Base-by-base conservation (phyloP, 2,113 vertebrate genomes). In the Siniperca chuatsi region DNA sequence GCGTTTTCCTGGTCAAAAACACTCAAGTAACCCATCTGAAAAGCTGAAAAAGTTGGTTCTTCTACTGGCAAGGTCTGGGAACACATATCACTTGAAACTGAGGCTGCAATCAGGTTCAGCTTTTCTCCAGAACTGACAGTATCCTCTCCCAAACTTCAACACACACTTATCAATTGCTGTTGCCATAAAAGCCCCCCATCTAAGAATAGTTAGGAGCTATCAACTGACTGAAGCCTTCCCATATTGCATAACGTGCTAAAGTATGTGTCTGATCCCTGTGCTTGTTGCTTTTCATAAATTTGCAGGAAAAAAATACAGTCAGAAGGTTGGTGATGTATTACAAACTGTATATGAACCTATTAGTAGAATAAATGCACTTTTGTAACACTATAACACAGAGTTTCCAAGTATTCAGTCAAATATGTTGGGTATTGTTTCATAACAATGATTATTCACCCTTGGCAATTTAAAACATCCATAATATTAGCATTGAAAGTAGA, bases 161-260 rank as follows among this genome's bases (percentile, higher is more conserved):
- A 72, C 68, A 79, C 68, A 83, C 82, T 87, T 89, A 85, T 82
- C 87, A 77, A 40, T 79, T 71, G 35, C 66, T 77, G 68, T 67
- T 71, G 70, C 67, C 18, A 33, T 75, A 70, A 71, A 68, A 73
- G 25, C 10, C 37, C 69, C 64, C 33, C 57, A 37, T 68, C 62
- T 70, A 79, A 61, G 72, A 83, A 81, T 87, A 78, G 75, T 65
- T 80, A 35, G 37, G 52, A 50, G 20, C 78, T 85, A 81, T 89
- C 57, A 81, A 46, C 73, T 75, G 46, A 81, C 72, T 18, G 20
- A 73, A 68, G 44, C 23, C 73, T 76, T 86, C 65, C 64, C 82
- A 55, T 9, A 5, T 48, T 29, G 20, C 55, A 37, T 13, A 15
- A 12, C 35, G 1, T 66, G 46, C 75, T n/a, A 35, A 46, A 58